A percentile compares a stretch with the other conserved stretches of the same genome.
phyloP scores from a whole-genome alignment of 2,797 vertebrate genomes.

The Esox masquinongy region DNA sequence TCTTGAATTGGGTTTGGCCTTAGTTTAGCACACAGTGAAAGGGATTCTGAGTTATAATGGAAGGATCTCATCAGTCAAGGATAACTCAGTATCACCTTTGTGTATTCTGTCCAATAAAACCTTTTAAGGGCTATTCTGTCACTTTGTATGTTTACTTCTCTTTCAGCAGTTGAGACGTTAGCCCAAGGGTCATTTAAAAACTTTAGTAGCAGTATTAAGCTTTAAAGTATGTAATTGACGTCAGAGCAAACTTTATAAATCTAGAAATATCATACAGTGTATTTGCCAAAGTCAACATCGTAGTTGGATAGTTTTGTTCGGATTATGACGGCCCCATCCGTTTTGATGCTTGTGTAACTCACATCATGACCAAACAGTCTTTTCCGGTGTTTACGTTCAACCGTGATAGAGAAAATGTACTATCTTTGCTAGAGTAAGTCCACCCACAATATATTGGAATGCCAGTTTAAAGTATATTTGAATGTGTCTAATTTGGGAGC shows the following conservation, averaged over 20 bases:
- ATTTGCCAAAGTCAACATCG: slow-evolving; percentile 78
- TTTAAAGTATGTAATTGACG: slow-evolving; percentile 65
- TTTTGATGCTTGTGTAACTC: slow-evolving; percentile 72
- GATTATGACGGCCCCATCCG: slow-evolving; percentile 42
- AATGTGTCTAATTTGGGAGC: slow-evolving; percentile 90
- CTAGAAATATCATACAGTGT: slow-evolving; percentile 51
- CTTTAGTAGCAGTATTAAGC: slow-evolving; percentile 72
- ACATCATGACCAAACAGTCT: slow-evolving; percentile 77
- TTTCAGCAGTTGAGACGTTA: slow-evolving; percentile 59
- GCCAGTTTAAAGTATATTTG: slow-evolving; percentile 85
- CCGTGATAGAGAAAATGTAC: slow-evolving; percentile 72
- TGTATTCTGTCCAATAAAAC: slow-evolving; percentile 54
- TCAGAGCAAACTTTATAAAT: slow-evolving; percentile 54
- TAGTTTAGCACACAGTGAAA: slow-evolving; percentile 40
- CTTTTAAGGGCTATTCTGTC: slow-evolving; percentile 80
- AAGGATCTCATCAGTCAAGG: slow-evolving; percentile 45
- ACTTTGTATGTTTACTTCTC: slow-evolving; percentile 72
- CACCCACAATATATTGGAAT: slow-evolving; percentile 78
- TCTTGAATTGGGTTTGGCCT: slow-evolving; percentile 47
- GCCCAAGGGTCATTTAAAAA: slow-evolving; percentile 68
- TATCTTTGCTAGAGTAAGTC: slow-evolving; percentile 72
- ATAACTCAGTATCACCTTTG: slow-evolving; percentile 46
- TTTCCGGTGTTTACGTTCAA: slow-evolving; percentile 69
- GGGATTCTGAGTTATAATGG: slow-evolving; percentile 34
- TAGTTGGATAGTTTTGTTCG: slow-evolving; percentile 60